Evolutionary conservation across 2,113 vertebrate species (phyloP), one percentile per base, ranked within the genome.

Genomic region (Morone saxatilis): DNA sequence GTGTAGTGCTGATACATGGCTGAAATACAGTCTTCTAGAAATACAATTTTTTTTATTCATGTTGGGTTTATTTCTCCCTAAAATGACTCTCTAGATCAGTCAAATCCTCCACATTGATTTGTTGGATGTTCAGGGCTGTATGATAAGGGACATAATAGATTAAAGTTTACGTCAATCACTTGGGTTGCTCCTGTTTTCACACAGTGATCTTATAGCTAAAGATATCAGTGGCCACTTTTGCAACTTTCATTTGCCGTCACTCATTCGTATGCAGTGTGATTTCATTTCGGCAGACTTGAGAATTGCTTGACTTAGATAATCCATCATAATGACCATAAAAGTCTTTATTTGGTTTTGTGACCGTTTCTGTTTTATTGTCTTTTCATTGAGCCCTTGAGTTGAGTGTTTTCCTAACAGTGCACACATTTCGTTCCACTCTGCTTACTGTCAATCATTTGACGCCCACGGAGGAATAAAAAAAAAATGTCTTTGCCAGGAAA

Each of bases 381-480:
- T 54, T 57, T 66, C 31, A 68, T 50, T 65, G 66, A 71, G 80
- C 36, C 41, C 60, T 63, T 76, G 65, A 71, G 54, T 81, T 68
- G 63, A 68, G 81, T 63, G 61, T 66, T 84, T 71, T 75, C 78
- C 65, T 1, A 50, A 70, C 60, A 71, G 50, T 69, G 80, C 43
- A 48, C 60, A 72, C 76, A 70, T 82, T 83, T 80, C 1, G n/a
- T 75, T 88, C 72, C 62, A 68, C 66, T 89, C 65, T 50, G 70
- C 50, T 84, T 71, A 69, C 78, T 75, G 83, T 75, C 90, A 88
- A 61, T 89, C 80, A 88, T 74, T 40, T n/a, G 36, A 68, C 57
- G 13, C 74, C 87, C 59, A 86, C 78, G 5, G 73, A 63, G 67
- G 13, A 45, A 36, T 62, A n/a, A n/a, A 8, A 25, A 36, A 17